A percentile compares a stretch with the other conserved stretches of the same genome.
These are phyloP conservation scores for Gasterosteus aculeatus DNA, from an alignment of 2,113 vertebrate genomes.

Conservation along the genomic window DNA sequence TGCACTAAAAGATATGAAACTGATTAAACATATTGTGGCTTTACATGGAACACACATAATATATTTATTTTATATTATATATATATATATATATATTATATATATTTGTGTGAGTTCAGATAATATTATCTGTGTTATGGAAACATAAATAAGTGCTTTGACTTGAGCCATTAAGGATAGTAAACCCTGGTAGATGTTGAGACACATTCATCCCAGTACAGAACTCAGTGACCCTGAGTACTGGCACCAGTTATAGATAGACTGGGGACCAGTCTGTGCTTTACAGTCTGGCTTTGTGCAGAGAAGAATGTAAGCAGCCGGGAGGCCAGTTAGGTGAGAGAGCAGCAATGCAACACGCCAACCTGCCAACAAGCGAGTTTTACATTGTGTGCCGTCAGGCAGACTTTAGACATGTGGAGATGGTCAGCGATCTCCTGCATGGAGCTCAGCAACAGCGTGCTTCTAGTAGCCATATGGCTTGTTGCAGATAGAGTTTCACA, in stretches of 20 bases:
- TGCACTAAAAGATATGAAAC: not conserved
- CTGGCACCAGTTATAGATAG: constrained; percentile 44
- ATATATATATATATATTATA: too few relatives aligned
- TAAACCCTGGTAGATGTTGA: not conserved
- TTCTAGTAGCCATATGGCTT: not conserved
- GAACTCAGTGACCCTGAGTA: not conserved
- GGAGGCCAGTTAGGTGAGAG: constrained; percentile 58
- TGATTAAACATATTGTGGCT: not conserved
- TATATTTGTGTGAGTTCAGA: too few relatives aligned
- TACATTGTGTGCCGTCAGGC: not conserved
- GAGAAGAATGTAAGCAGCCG: not conserved
- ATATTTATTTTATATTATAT: not conserved
- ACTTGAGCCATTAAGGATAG: not conserved
- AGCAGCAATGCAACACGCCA: constrained; percentile 4
- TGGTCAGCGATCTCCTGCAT: not conserved
- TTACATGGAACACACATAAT: not conserved
- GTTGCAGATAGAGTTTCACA: not conserved
- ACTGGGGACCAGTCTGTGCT: not conserved
- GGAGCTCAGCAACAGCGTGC: not conserved
- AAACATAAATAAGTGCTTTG: not conserved
- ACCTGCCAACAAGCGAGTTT: not conserved
- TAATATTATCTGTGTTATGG: too few relatives aligned
- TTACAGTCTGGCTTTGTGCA: constrained; percentile 24
- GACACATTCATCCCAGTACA: not conserved
- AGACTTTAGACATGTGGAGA: not conserved